Evolutionary conservation across 2,797 vertebrate species (phyloP), one percentile per base, ranked within the genome.

Genomic region (Graptemys geographica): DNA sequence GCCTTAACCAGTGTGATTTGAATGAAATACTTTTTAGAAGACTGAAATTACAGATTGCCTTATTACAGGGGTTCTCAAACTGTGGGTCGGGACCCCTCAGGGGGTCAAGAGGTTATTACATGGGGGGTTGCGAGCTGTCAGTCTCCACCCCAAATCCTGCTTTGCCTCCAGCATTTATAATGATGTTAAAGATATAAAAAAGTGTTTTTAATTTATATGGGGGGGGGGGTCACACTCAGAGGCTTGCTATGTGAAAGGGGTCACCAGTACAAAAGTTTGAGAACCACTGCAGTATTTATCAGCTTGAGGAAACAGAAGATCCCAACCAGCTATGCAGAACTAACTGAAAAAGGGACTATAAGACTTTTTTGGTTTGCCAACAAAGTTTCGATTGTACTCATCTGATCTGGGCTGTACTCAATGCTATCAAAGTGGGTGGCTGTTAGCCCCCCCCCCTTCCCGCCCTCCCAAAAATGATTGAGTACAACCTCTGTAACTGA

Each of bases 1-100:
- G 4, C 53, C 57, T 1, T n/a, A 65, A 37, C 0, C 53, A 8
- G 31, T 0, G 1, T 3, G 8, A 81, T 81, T 87, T 53, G 55
- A 16, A 79, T 87, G 31, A 92, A 94, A 55, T 51, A 12, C 0
- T 0, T 83, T 92, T 84, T 19, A 53, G 44, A 79, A 21, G 11
- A 56, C 23, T 12, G 28, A 44, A n/a, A 62, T 7, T 2, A 6
- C 5, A 53, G 19, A 6, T 37, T 93, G 15, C 33, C 3, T 31
- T 3, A 2, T 44, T 16, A 51, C 51, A 51, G 51, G 51, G 51
- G 51, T 51, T 51, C 15, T 51, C 51, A 51, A 51, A 51, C 51
- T 51, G 51, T 1, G 51, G 51, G 5, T 51, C 15, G 15, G 51
- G 51, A 51, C 51, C 51, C 51, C 51, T 51, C 2, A 15, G 51